A percentile compares a stretch with the other conserved stretches of the same genome.
These are phyloP conservation scores for Chelonus insularis DNA, from an alignment of 1,140 invertebrate genomes.

Conservation along the genomic window DNA sequence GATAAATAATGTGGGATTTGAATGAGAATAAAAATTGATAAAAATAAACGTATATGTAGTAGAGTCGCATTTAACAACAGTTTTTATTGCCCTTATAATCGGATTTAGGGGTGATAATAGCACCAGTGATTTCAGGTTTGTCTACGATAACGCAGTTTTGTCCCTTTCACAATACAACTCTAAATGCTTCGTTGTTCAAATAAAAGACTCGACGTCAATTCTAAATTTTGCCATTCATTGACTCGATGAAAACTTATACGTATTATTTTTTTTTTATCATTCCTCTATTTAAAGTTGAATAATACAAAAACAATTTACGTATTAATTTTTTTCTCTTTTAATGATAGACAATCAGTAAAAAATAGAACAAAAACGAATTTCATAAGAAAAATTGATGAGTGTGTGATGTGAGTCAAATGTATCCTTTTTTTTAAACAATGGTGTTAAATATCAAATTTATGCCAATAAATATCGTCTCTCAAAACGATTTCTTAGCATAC, in stretches of 20 bases:
- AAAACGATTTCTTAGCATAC: too few species aligned
- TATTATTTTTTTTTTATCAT: not conserved
- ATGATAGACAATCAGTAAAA: too few species aligned
- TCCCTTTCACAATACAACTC: constrained; percentile 41
- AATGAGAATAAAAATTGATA: not conserved
- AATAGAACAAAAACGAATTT: too few species aligned
- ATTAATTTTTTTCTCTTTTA: too few species aligned
- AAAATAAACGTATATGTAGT: constrained; percentile 1
- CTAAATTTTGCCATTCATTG: constrained; percentile 16
- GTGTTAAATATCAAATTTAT: too few species aligned
- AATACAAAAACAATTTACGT: too few species aligned
- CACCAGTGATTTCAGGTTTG: constrained; percentile 56
- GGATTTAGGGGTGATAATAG: constrained; percentile 49
- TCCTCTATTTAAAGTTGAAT: too few species aligned
- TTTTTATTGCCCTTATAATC: constrained; percentile 55
- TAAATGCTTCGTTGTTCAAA: constrained; percentile 55
- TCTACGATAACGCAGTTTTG: constrained; percentile 56
- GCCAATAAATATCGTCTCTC: too few species aligned
- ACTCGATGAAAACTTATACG: constrained; percentile 48
- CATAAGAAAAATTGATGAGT: too few species aligned
- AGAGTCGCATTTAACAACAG: constrained; percentile 29
- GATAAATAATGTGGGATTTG: not conserved
- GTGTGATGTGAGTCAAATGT: too few species aligned
- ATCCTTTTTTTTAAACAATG: too few species aligned
- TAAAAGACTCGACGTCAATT: constrained; percentile 35